Evolutionary conservation across 2,888 invertebrate genomes (phyloP).

Genomic region (Eilema griseolum): DNA sequence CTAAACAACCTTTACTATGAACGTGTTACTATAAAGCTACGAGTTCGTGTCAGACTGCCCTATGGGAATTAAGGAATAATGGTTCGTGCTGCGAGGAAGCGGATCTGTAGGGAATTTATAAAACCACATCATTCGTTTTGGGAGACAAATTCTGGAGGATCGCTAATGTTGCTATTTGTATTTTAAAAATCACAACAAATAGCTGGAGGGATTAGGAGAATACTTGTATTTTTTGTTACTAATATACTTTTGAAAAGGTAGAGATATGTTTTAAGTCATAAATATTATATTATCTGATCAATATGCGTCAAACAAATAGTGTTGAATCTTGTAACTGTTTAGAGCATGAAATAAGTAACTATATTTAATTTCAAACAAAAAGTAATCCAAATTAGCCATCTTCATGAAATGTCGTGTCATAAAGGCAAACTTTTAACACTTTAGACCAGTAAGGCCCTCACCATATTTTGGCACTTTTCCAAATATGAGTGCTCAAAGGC

Average conservation of each 20-base stretch:
- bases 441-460: conserved; percentile 10
- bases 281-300: no score
- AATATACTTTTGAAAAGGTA: no score
- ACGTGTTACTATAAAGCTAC: conserved; percentile 17
- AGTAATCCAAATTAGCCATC: background rate
- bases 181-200: no score
- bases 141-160: conserved; percentile 1
- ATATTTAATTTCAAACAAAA: background rate
- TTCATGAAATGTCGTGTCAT: conserved; percentile 2
- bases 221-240: no score
- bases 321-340: no score
- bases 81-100: conserved; percentile 25
- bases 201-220: no score
- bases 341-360: no score
- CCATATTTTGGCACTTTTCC: conserved; percentile 25
- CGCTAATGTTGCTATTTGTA: background rate
- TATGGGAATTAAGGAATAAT: conserved; percentile 41
- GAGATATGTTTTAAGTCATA: no score
- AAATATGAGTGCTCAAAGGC: conserved; percentile 19
- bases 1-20: conserved; percentile 21
- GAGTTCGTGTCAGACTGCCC: conserved; percentile 19
- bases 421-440: conserved; percentile 4
- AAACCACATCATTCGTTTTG: conserved; percentile 13
- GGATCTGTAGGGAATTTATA: conserved; percentile 32
- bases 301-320: no score